Conservation (phyloP, 2,888 invertebrate species). For the Gastrophysa polygoni region DNA sequence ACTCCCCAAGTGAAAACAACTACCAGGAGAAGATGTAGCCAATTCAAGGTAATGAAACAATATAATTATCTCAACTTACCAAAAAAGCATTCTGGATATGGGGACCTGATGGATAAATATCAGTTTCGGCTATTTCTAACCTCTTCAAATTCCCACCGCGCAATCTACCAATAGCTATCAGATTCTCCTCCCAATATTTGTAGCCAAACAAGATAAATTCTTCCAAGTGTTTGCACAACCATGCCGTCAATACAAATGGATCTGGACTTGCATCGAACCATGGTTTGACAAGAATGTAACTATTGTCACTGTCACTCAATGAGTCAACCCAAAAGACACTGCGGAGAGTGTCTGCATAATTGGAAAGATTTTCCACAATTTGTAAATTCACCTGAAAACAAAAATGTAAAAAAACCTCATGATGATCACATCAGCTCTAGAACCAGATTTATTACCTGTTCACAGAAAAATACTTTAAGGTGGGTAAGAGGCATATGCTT, state of each 20-base stretch:
- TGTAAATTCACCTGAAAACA: constrained; percentile 61
- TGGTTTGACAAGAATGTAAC: constrained; percentile 44
- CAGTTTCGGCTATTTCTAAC: constrained; percentile 64
- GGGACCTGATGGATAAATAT: constrained; percentile 49
- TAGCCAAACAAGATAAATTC: constrained; percentile 65
- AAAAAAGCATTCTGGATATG: constrained; percentile 19
- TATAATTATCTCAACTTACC: constrained; percentile 20
- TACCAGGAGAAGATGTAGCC: no score
- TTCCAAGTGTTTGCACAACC: constrained; percentile 66
- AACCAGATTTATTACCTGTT: no score
- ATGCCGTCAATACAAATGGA: constrained; percentile 70
- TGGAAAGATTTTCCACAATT: constrained; percentile 63
- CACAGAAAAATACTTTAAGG: constrained; percentile 76
- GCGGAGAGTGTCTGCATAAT: constrained; percentile 62
- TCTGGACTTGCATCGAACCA: constrained; percentile 57
- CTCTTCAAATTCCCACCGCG: constrained; percentile 62
- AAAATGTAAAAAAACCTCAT: constrained; percentile 15
- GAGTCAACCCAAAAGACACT: constrained; percentile 70
- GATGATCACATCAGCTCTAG: no score
- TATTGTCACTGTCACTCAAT: constrained; percentile 45
- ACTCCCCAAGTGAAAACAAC: no score
- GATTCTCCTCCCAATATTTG: constrained; percentile 66
- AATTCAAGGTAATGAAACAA: no score
- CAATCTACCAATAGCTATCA: constrained; percentile 69
- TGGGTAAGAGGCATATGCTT: constrained; percentile 75